These are phyloP conservation scores for Embidobia sp. DNA, from an alignment of 2,888 invertebrate genomes.

Conservation along the genomic window DNA sequence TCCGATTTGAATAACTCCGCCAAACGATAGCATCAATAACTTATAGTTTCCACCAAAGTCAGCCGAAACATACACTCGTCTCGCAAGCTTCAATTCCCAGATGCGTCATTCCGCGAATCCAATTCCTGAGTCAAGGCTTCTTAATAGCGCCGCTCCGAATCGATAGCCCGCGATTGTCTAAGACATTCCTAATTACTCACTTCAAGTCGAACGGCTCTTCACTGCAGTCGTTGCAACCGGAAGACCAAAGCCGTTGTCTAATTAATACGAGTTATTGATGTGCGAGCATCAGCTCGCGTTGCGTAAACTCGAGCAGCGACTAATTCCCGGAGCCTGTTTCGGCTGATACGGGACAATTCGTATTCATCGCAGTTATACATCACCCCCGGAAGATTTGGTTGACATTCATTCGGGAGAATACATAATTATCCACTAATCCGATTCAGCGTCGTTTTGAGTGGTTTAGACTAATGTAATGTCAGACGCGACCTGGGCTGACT, in stretches of 20 bases:
- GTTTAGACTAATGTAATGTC: too few species aligned
- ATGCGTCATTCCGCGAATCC: background rate
- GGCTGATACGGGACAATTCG: too few species aligned
- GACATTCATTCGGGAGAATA: too few species aligned
- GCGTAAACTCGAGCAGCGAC: conserved; percentile 19
- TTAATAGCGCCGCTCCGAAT: conserved; percentile 12
- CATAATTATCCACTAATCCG: too few species aligned
- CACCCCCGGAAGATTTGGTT: too few species aligned
- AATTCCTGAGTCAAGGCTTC: background rate
- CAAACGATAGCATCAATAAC: too few species aligned
- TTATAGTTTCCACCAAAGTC: too few species aligned
- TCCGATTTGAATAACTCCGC: too few species aligned
- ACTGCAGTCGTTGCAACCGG: conserved; percentile 1
- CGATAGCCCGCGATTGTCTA: background rate
- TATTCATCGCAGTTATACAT: too few species aligned
- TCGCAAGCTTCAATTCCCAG: conserved; percentile 16
- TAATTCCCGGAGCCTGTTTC: background rate
- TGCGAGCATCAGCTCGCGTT: conserved; percentile 19
- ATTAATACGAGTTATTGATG: conserved; percentile 38
- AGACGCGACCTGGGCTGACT: too few species aligned
- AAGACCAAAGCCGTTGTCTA: conserved; percentile 26
- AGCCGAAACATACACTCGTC: too few species aligned
- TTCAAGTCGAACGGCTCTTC: background rate
- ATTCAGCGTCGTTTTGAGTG: too few species aligned
- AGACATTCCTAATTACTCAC: conserved; percentile 23